These are phyloP conservation scores for Anthrax anthrax DNA, from an alignment of 2,888 invertebrate species.

Conservation along the genomic window DNA sequence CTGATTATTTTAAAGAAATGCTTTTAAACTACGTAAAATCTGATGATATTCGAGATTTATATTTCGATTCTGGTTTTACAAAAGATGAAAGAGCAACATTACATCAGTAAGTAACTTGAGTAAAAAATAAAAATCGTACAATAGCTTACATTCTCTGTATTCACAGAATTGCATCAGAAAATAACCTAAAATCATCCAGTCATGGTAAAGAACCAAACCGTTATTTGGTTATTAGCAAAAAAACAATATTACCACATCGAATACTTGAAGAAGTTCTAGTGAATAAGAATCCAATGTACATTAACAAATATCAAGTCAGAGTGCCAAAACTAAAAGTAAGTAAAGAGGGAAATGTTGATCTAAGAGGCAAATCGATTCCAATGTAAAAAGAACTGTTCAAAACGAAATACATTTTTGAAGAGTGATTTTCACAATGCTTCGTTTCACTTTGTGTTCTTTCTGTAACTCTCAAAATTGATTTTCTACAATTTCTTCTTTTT, in stretches of 20 bases:
- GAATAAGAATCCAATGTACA: slow-evolving; percentile 22
- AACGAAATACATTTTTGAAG: too few relatives aligned
- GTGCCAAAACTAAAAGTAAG: slow-evolving; percentile 24
- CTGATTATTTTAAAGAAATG: slow-evolving; percentile 25
- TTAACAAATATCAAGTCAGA: slow-evolving; percentile 27
- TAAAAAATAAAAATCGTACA: too few relatives aligned
- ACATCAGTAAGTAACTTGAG: slow-evolving; percentile 41
- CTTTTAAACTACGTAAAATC: slow-evolving; percentile 31
- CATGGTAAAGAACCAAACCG: slow-evolving; percentile 36
- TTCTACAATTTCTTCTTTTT: too few relatives aligned
- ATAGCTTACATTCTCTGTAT: too few relatives aligned
- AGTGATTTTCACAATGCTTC: too few relatives aligned
- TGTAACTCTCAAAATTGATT: too few relatives aligned
- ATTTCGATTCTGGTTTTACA: slow-evolving; percentile 43
- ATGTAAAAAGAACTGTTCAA: too few relatives aligned
- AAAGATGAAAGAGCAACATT: slow-evolving; percentile 48
- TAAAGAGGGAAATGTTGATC: too few relatives aligned
- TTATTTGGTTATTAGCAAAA: slow-evolving; percentile 27
- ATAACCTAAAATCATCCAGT: slow-evolving; percentile 38
- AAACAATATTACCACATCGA: slow-evolving; percentile 16
- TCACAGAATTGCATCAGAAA: slow-evolving; percentile 34
- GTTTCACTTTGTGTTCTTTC: too few relatives aligned
- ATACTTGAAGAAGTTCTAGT: slow-evolving; percentile 25
- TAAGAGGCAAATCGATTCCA: too few relatives aligned
- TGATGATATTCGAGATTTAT: slow-evolving; percentile 42